A percentile compares a stretch with the other conserved stretches of the same genome.
phyloP scores from a whole-genome alignment of 2,797 vertebrate genomes.

The Orestias chungarensis region DNA sequence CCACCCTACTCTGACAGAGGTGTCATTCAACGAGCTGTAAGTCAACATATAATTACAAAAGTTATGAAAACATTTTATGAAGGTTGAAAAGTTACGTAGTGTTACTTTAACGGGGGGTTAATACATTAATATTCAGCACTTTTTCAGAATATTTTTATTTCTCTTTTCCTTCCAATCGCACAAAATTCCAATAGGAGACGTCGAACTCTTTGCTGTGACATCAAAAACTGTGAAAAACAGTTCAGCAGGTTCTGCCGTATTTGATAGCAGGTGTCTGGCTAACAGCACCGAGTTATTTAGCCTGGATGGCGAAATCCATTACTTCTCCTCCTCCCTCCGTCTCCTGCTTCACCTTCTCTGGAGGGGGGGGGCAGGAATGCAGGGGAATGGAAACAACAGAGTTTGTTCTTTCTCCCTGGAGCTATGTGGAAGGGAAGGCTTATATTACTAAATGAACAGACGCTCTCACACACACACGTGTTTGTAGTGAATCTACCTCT shows the following conservation, averaged over 20 bases:
- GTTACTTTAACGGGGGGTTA: too few species aligned
- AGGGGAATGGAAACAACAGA: constrained; percentile 69
- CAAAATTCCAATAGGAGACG: background rate
- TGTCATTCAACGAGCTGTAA: too few species aligned
- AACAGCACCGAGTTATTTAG: constrained; percentile 44
- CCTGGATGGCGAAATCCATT: constrained; percentile 68
- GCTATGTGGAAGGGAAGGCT: constrained; percentile 70
- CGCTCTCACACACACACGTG: constrained; percentile 43
- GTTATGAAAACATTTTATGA: too few species aligned
- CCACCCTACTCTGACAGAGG: too few species aligned
- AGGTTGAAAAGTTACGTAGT: too few species aligned
- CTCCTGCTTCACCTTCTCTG: constrained; percentile 42
- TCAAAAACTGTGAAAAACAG: background rate
- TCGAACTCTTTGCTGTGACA: background rate
- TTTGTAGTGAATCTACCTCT: constrained; percentile 66
- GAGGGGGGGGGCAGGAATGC: constrained; percentile 71
- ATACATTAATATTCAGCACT: too few species aligned
- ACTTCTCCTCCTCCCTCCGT: constrained; percentile 38
- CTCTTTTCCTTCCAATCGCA: background rate
- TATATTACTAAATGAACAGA: constrained; percentile 63
- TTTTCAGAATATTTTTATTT: background rate
- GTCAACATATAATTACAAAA: too few species aligned
- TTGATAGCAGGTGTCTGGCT: constrained; percentile 34
- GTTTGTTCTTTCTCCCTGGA: constrained; percentile 70
- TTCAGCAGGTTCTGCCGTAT: background rate